Conservation (phyloP, 2,888 invertebrate species). For the Thera obeliscata region DNA sequence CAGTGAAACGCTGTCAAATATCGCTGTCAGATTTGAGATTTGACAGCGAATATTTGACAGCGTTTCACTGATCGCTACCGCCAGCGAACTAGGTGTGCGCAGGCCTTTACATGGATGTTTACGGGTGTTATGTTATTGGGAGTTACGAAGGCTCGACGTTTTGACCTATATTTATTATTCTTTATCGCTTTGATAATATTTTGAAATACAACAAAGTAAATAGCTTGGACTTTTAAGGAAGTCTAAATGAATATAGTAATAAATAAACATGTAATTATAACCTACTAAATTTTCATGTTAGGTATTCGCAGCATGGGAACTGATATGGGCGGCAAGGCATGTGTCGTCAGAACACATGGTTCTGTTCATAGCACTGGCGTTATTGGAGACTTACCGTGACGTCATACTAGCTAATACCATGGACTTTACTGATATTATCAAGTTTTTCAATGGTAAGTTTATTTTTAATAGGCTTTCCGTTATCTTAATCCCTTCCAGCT, state of each 20-base stretch:
- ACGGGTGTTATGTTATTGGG: not conserved
- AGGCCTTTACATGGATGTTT: no score
- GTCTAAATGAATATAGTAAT: no score
- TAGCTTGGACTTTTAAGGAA: no score
- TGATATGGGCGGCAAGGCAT: constrained; percentile 96
- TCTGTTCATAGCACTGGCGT: constrained; percentile 95
- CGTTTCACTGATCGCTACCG: no score
- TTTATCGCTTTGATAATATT: not conserved
- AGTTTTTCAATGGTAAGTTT: constrained; percentile 96
- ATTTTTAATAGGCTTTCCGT: not conserved
- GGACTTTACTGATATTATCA: constrained; percentile 99
- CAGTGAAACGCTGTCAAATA: no score
- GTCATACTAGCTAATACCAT: constrained; percentile 97
- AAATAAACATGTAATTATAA: no score
- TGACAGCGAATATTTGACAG: no score
- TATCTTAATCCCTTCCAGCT: no score
- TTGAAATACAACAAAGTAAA: not conserved
- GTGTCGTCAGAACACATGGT: constrained; percentile 95
- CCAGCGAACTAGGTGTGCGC: no score
- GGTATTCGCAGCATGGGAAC: constrained; percentile 96
- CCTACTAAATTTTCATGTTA: constrained; percentile 34
- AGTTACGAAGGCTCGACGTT: constrained; percentile 4
- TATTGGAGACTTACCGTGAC: constrained; percentile 96
- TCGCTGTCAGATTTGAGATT: no score
- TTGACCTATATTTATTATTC: not conserved